Conservation (phyloP, 2,797 vertebrate genomes). For the Urosaurus nigricauda region DNA sequence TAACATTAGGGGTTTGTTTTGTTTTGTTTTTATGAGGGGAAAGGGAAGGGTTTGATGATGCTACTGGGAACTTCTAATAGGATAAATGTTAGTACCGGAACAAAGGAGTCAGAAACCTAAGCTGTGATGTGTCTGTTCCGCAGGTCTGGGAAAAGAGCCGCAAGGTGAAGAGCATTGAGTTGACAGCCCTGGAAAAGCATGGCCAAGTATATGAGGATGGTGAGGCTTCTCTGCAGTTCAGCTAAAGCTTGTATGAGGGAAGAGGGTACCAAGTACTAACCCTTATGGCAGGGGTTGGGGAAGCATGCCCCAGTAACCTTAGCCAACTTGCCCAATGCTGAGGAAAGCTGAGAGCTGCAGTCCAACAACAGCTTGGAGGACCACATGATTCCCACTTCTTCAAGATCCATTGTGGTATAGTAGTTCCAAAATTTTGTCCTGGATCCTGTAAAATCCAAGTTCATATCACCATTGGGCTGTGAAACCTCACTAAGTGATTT, state of each 20-base stretch:
- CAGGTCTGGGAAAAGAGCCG: conserved; percentile 96
- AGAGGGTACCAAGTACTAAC: neutral
- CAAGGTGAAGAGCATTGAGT: conserved; percentile 93
- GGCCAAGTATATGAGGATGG: conserved; percentile 93
- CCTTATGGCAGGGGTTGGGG: too few relatives aligned
- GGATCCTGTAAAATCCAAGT: neutral
- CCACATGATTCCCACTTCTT: neutral
- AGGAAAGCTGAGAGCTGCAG: too few relatives aligned
- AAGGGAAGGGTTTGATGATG: neutral
- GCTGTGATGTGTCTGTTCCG: neutral
- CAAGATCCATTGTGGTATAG: neutral
- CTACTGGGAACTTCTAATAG: neutral
- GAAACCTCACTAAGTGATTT: neutral
- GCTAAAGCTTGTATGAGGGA: neutral
- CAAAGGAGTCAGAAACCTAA: conserved; percentile 6
- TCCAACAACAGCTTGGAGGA: too few relatives aligned
- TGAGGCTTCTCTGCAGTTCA: conserved; percentile 70
- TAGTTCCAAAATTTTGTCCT: neutral
- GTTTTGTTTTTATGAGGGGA: neutral
- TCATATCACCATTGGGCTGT: neutral
- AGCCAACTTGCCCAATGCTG: too few relatives aligned
- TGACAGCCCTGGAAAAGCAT: conserved; percentile 92
- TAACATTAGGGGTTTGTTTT: neutral
- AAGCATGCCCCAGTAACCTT: too few relatives aligned
- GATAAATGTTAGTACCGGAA: neutral